A percentile compares a stretch with the other conserved stretches of the same genome.
Conservation (phyloP, 1,140 invertebrate genomes). For the Caenorhabditis remanei region DNA sequence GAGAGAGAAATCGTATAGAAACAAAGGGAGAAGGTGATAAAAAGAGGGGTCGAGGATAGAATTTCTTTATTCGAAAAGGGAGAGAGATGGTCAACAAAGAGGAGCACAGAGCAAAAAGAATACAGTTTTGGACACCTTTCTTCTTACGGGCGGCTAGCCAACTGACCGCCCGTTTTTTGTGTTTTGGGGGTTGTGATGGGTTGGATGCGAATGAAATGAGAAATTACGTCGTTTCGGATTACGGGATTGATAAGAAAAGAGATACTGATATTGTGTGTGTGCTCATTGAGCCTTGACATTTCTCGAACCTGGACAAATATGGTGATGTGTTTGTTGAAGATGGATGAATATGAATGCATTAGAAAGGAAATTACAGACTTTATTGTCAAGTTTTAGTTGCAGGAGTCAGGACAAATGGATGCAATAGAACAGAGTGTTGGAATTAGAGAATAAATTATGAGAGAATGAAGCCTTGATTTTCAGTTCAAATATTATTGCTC, state of each 20-base stretch:
- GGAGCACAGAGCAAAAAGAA: neutral
- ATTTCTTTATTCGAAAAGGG: neutral
- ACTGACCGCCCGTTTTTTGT: neutral
- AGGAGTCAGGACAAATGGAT: too few relatives aligned
- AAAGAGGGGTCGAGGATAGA: constrained; percentile 2
- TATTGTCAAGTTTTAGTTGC: too few relatives aligned
- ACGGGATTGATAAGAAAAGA: neutral
- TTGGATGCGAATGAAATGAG: constrained; percentile 28
- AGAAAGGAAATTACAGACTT: too few relatives aligned
- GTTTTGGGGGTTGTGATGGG: neutral
- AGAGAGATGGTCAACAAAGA: neutral
- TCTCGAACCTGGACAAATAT: too few relatives aligned
- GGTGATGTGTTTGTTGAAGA: too few relatives aligned
- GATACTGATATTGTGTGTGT: neutral
- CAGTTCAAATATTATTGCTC: too few relatives aligned
- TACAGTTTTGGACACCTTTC: constrained; percentile 49
- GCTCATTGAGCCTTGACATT: neutral
- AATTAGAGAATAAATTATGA: too few relatives aligned
- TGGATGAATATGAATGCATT: too few relatives aligned
- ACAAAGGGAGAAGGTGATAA: constrained; percentile 3
- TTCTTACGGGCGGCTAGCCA: neutral
- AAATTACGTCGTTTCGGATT: neutral
- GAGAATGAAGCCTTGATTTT: too few relatives aligned
- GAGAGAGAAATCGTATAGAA: neutral
- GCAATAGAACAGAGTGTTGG: too few relatives aligned